Evolutionary conservation across 2,888 invertebrate genomes (phyloP), one percentile per base, ranked within the genome.

Genomic region (Parnassius smintheus): DNA sequence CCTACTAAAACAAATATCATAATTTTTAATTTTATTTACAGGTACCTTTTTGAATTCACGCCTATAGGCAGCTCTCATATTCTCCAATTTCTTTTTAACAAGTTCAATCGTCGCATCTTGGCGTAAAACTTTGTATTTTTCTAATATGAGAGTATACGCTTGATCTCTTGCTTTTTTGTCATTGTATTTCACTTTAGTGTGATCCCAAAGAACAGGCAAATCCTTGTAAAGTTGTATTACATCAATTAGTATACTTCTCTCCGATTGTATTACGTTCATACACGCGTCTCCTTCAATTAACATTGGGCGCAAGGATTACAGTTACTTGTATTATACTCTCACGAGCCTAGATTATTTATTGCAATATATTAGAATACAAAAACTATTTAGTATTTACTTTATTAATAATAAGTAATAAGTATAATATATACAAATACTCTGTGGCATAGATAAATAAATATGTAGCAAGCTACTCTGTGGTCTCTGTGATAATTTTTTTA

Each of bases 111-210:
- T 55, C 11, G 55, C 55, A 18, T 55, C 55, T 18, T 55, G 44
- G n/a, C 44, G 55, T 55, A 55, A 18, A n/a, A 49, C 55, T 59
- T 61, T 63, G 52, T 52, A 66, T 42, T 60, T 63, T 61, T 67
- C 56, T 58, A 63, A 61, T 25, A 67, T 9, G 56, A 67, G 58
- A 54, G 53, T 13, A 11, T 57, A 62, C n/a, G 66, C 66, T 64
- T 64, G 62, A 55, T 61, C 57, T 51, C 62, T 56, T 8, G 64
- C 62, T 46, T 66, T 60, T 65, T 56, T 64, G 22, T 66, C 65
- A 56, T 58, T 60, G 58, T 66, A 62, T 18, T 56, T 45, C 12
- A 52, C 22, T 41, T 57, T 46, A 13, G 62, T 13, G n/a, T n/a
- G 42, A 48, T 44, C 49, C 57, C 61, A 61, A 13, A 61, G 50